Evolutionary conservation across 2,888 invertebrate species (phyloP), one percentile per base, ranked within the genome.

Genomic region (Cremastinae sp.): DNA sequence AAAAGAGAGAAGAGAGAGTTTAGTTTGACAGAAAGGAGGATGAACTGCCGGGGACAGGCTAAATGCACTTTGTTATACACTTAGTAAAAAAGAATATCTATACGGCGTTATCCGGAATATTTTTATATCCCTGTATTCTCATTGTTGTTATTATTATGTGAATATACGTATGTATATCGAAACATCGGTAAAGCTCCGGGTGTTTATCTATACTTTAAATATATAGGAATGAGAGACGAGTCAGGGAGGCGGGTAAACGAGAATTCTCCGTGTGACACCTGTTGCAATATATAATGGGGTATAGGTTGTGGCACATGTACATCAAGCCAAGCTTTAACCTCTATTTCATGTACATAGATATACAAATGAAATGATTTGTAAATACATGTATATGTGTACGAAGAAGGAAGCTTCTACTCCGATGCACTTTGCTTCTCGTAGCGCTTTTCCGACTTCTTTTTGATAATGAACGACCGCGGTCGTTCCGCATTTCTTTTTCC

Each of bases 151-250:
- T n/a, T n/a, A n/a, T n/a, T n/a, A n/a, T 20, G 9, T 65, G 35
- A 14, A 35, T 28, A 16, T 55, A n/a, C 28, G 9, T 61, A 35
- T 37, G 9, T 18, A 9, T 35, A 28, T 28, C 28, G 28, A 20
- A 2, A 58, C 51, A 59, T 51, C 45, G 62, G 35, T 51, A 39
- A 45, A 62, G 45, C 53, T 14, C 41, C 65, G 71, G 20, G 39
- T 78, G 74, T 79, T 71, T 79, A 79, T 75, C 75, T 79, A 71
- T 70, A 75, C 72, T 76, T 75, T 66, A 80, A 79, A 80, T 79
- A 74, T 75, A 70, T 39, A 43, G 9, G 55, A 68, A 68, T n/a
- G n/a, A n/a, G n/a, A n/a, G n/a, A n/a, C n/a, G n/a, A n/a, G n/a
- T n/a, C n/a, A n/a, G n/a, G n/a, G n/a, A n/a, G n/a, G n/a, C n/a